Evolutionary conservation across 1,140 invertebrate species (phyloP).

Genomic region (Harpegnathos saltator): DNA sequence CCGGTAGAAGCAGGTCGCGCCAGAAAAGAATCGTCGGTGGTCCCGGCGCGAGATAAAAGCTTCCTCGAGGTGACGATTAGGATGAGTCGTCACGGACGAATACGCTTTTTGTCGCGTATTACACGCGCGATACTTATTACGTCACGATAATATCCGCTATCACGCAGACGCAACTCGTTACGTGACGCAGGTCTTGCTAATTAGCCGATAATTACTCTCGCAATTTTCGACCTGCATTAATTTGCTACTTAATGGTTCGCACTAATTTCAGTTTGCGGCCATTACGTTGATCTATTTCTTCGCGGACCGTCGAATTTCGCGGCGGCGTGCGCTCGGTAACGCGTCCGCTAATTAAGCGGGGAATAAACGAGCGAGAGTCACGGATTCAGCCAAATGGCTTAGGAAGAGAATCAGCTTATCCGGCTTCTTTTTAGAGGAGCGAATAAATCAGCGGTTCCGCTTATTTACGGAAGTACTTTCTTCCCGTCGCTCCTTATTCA

Average conservation of each 20-base stretch:
- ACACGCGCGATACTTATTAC: neutral
- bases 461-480: conserved; percentile 6
- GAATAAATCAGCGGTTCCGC: neutral
- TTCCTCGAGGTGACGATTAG: conserved; percentile 2
- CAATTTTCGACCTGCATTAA: conserved; percentile 40
- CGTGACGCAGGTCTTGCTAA: conserved; percentile 14
- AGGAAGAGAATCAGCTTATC: neutral
- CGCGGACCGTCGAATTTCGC: conserved; percentile 52
- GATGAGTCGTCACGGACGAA: neutral
- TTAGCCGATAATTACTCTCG: conserved; percentile 31
- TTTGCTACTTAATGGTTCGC: conserved; percentile 45
- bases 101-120: neutral
- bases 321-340: conserved; percentile 4
- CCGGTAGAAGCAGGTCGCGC: too few species aligned
- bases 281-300: conserved; percentile 46
- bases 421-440: neutral
- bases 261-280: conserved; percentile 36
- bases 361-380: conserved; percentile 37
- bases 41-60: neutral
- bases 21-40: too few species aligned
- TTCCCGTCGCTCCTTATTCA: neutral
- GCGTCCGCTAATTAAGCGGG: conserved; percentile 30
- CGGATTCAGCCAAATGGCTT: conserved; percentile 24
- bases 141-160: neutral
- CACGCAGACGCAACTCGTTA: conserved; percentile 24